phyloP scores from a whole-genome alignment of 2,113 vertebrate species.

The Rhipidura dahli region DNA sequence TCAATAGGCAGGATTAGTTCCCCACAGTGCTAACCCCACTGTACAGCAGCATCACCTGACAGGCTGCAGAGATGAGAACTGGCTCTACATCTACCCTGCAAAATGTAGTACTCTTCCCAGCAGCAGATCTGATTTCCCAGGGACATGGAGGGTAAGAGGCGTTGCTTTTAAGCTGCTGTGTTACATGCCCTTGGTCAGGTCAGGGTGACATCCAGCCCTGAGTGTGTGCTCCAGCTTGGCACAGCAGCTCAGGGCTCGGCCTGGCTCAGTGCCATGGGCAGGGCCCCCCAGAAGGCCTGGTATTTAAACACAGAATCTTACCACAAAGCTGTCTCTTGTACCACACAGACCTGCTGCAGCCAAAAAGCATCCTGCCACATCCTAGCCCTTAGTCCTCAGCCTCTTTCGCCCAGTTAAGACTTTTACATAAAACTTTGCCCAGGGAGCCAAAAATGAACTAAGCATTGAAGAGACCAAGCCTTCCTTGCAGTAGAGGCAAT shows the following conservation, averaged over 20 bases:
- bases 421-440: not conserved
- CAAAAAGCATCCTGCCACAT: not conserved
- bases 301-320: not conserved
- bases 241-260: not conserved
- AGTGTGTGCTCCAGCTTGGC: not conserved
- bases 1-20: not conserved
- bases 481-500: not conserved
- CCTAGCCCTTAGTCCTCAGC: not conserved
- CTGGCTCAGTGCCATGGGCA: fast-evolving
- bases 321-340: not conserved
- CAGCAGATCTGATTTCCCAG: not conserved
- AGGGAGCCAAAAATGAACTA: not conserved
- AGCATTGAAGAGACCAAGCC: not conserved
- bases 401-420: not conserved
- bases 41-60: not conserved
- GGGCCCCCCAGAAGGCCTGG: not conserved
- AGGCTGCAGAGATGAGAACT: not conserved
- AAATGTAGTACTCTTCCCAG: not conserved
- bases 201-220: not conserved
- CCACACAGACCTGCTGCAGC: not conserved
- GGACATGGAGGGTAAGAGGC: not conserved
- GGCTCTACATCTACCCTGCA: not conserved
- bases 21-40: fast-evolving
- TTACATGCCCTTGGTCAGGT: not conserved
- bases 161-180: not conserved